Conservation (phyloP, 2,797 vertebrate species). For the Aplochiton taeniatus region DNA sequence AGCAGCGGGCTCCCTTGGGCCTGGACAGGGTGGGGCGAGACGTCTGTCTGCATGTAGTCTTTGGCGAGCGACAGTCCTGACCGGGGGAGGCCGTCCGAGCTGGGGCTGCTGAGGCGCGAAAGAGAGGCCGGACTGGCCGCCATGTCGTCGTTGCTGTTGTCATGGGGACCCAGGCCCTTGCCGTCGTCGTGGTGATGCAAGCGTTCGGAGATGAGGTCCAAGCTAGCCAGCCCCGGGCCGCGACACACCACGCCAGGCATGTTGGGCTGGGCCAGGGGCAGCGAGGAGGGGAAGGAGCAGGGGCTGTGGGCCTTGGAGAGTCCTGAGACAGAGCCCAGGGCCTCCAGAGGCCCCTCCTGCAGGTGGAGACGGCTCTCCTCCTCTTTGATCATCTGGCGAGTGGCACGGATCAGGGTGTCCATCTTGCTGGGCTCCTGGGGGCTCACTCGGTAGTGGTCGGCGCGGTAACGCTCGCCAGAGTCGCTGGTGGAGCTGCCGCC, state of each 20-base stretch:
- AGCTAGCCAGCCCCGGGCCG: conserved; percentile 68
- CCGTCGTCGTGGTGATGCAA: conserved; percentile 80
- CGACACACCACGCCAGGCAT: conserved; percentile 83
- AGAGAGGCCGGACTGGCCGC: conserved; percentile 79
- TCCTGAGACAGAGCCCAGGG: conserved; percentile 77
- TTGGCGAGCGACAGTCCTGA: conserved; percentile 73
- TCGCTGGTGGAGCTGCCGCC: conserved; percentile 92
- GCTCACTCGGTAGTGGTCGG: conserved; percentile 85
- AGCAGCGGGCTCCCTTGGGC: conserved; percentile 84
- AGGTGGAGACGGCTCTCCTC: conserved; percentile 90
- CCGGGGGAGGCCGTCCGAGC: conserved; percentile 86
- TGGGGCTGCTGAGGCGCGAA: conserved; percentile 91
- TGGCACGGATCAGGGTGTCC: conserved; percentile 91
- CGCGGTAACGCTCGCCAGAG: conserved; percentile 86
- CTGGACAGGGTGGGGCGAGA: conserved; percentile 84
- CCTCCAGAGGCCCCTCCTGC: conserved; percentile 81
- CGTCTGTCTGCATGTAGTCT: conserved; percentile 88
- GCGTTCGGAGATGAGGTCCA: conserved; percentile 79
- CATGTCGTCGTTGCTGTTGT: conserved; percentile 86
- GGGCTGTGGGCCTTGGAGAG: conserved; percentile 84
- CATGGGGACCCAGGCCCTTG: conserved; percentile 79
- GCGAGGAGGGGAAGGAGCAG: conserved; percentile 75
- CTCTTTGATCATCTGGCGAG: conserved; percentile 97
- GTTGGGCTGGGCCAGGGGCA: conserved; percentile 81
- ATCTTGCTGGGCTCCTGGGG: conserved; percentile 93